A percentile compares a stretch with the other conserved stretches of the same genome.
phyloP scores from a whole-genome alignment of 2,113 vertebrate genomes.

The Colinus virginianus region DNA sequence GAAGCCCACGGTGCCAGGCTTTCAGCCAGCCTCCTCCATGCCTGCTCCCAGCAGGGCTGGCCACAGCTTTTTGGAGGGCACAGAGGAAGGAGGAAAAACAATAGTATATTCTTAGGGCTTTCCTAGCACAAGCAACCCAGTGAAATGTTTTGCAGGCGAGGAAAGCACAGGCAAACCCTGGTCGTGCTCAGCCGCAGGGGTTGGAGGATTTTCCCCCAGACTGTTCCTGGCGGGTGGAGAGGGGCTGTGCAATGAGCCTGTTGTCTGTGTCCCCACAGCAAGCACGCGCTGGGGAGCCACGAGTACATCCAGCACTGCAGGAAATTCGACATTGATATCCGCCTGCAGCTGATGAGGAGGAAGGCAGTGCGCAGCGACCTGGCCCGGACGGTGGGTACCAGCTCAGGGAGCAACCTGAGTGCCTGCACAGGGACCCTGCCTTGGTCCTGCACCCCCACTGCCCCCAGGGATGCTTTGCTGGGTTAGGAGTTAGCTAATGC shows the following conservation, averaged over 20 bases:
- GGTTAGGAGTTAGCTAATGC: background rate
- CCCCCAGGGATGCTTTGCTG: background rate
- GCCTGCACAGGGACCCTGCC: background rate
- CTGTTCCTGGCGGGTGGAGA: accelerated
- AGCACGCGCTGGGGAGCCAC: constrained; percentile 88
- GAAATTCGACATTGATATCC: constrained; percentile 91
- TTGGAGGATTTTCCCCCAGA: background rate
- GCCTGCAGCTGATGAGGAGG: constrained; percentile 85
- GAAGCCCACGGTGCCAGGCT: background rate
- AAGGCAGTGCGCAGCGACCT: constrained; percentile 81
- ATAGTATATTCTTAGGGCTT: background rate
- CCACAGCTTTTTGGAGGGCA: background rate
- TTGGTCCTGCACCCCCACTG: background rate
- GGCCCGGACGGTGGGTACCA: constrained; percentile 83
- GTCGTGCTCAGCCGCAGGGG: accelerated
- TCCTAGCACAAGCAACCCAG: accelerated
- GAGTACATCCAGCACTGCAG: constrained; percentile 94
- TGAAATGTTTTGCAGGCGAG: background rate
- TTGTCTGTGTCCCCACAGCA: constrained; percentile 69
- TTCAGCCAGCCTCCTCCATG: background rate
- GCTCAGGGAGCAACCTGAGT: background rate
- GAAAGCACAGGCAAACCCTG: background rate
- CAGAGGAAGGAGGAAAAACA: constrained; percentile 17
- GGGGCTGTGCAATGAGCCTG: background rate
- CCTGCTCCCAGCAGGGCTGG: background rate